A percentile compares a stretch with the other conserved stretches of the same genome.
phyloP scores from a whole-genome alignment of 2,888 invertebrate genomes.

The Orchesellides sinensis region DNA sequence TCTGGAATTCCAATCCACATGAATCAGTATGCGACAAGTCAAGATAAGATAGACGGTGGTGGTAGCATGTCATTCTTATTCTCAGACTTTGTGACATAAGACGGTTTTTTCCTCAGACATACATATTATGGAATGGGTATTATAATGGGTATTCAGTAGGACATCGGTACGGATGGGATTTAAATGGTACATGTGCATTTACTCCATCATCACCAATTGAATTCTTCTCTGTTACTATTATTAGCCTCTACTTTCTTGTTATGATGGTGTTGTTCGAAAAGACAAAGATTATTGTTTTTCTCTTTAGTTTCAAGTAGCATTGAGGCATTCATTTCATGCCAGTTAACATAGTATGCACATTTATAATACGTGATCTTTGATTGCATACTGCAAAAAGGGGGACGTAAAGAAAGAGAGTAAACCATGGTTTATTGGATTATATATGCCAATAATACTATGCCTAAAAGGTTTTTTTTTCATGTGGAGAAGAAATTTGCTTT shows the following conservation, averaged over 20 bases:
- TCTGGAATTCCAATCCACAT: slow-evolving; percentile 11
- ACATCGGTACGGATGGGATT: not conserved
- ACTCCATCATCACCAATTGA: slow-evolving; percentile 19
- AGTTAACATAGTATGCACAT: not conserved
- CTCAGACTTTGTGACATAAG: slow-evolving; percentile 17
- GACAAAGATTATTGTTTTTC: slow-evolving; percentile 5
- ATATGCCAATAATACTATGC: slow-evolving; percentile 1
- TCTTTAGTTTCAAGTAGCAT: not conserved
- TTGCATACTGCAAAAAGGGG: not conserved
- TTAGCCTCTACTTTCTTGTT: slow-evolving; percentile 3
- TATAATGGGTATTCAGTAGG: not conserved
- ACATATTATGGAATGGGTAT: slow-evolving; percentile 1
- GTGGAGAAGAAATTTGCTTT: no score
- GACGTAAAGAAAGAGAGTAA: not conserved
- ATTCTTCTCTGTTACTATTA: slow-evolving; percentile 19
- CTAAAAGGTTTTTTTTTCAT: not conserved
- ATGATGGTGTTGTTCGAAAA: not conserved
- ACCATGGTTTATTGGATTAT: slow-evolving; percentile 12
- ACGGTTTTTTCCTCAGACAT: not conserved
- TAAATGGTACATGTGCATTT: slow-evolving; percentile 13
- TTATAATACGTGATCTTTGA: not conserved
- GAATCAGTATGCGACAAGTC: no score
- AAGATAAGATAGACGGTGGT: not conserved
- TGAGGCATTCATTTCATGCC: not conserved
- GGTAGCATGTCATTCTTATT: no score